Evolutionary conservation across 2,888 invertebrate species (phyloP).

Genomic region (Zygothrica quintamaculata): DNA sequence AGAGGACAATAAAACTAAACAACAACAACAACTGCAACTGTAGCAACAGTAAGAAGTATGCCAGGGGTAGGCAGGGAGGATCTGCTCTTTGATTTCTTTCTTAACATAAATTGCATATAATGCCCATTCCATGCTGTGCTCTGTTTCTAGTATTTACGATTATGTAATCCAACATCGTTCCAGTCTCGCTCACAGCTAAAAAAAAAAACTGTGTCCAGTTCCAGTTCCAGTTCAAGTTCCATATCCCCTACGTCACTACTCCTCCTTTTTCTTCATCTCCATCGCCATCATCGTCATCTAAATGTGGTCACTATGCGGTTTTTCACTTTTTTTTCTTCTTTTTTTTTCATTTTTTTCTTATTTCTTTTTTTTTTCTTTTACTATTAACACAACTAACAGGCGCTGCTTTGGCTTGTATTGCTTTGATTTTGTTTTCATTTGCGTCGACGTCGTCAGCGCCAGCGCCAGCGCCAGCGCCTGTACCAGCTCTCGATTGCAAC

Average conservation of each 20-base stretch:
- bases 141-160: conserved; percentile 57
- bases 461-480: conserved; percentile 50
- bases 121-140: conserved; percentile 31
- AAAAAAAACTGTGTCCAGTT: conserved; percentile 30
- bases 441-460: conserved; percentile 45
- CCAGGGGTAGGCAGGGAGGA: not conserved
- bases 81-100: conserved; percentile 58
- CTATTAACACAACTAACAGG: conserved; percentile 11
- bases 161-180: conserved; percentile 59
- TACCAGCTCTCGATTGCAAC: conserved; percentile 68
- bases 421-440: conserved; percentile 75
- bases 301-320: conserved; percentile 25
- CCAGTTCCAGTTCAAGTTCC: conserved; percentile 11
- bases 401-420: conserved; percentile 68
- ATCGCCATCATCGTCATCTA: not conserved
- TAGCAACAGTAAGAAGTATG: not conserved
- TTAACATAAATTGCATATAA: conserved; percentile 66
- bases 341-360: too few relatives aligned
- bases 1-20: conserved; percentile 1
- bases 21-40: not conserved
- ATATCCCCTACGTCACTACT: not conserved
- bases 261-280: too few relatives aligned
- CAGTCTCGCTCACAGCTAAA: conserved; percentile 36
- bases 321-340: conserved; percentile 34
- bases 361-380: too few relatives aligned